These are phyloP conservation scores for Perizoma flavofasciatum DNA, from an alignment of 2,888 invertebrate species.

Conservation along the genomic window DNA sequence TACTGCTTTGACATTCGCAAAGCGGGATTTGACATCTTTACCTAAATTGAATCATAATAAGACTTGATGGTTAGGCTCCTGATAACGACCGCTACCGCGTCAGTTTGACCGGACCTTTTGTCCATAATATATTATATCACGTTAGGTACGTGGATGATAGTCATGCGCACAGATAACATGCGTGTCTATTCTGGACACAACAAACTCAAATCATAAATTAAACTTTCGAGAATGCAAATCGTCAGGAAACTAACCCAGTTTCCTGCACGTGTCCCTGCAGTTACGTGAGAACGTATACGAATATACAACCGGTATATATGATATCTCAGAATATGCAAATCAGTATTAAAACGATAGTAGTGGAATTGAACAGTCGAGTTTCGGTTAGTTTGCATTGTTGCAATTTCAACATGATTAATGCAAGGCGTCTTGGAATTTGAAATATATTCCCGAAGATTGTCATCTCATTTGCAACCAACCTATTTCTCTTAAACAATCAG, in stretches of 20 bases:
- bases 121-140: no score
- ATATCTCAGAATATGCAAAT: slow-evolving; percentile 30
- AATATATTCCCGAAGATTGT: not conserved
- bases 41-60: no score
- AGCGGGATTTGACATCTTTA: no score
- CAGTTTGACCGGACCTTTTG: no score
- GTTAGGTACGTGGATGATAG: not conserved
- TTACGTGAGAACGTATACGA: slow-evolving; percentile 24
- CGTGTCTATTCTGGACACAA: slow-evolving; percentile 20
- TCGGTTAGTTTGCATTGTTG: slow-evolving; percentile 23
- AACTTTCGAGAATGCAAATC: slow-evolving; percentile 21
- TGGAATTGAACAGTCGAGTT: slow-evolving; percentile 27
- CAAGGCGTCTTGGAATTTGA: slow-evolving; percentile 12
- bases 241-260: slow-evolving; percentile 21
- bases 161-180: slow-evolving; percentile 6
- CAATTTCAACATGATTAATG: slow-evolving; percentile 26
- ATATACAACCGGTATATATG: slow-evolving; percentile 10
- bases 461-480: not conserved
- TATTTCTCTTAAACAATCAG: not conserved
- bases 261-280: slow-evolving; percentile 24
- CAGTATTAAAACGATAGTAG: slow-evolving; percentile 22
- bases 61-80: no score
- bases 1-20: no score
- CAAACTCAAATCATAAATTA: slow-evolving; percentile 22
- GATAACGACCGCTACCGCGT: no score